phyloP scores from a whole-genome alignment of 2,113 vertebrate genomes.

The Larimichthys polyactis region DNA sequence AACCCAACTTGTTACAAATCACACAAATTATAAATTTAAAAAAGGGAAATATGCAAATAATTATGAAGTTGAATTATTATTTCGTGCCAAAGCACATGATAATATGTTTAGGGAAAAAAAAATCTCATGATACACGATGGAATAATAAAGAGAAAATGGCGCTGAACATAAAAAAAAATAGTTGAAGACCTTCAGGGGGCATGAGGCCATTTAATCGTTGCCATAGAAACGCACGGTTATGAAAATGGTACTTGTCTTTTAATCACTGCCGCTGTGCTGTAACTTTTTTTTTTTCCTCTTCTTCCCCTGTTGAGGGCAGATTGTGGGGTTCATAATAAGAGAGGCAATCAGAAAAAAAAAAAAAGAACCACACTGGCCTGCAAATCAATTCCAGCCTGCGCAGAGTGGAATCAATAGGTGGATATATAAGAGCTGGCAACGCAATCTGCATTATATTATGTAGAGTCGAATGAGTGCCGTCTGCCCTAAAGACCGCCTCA shows the following conservation, averaged over 20 bases:
- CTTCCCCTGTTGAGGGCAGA: slow-evolving; percentile 23
- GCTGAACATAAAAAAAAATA: slow-evolving; percentile 24
- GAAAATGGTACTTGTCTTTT: slow-evolving; percentile 61
- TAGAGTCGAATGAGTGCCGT: neutral
- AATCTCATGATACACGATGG: neutral
- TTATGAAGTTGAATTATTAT: neutral
- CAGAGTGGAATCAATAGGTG: slow-evolving; percentile 53
- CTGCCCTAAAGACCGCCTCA: neutral
- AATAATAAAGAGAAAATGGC: slow-evolving; percentile 31
- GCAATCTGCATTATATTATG: slow-evolving; percentile 51
- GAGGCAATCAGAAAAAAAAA: slow-evolving; percentile 54
- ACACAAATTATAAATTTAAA: neutral
- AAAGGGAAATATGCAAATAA: neutral
- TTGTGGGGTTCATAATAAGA: slow-evolving; percentile 54
- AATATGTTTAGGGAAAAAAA: neutral
- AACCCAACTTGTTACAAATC: neutral
- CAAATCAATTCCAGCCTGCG: slow-evolving; percentile 51
- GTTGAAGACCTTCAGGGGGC: slow-evolving; percentile 46
- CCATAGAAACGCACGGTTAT: slow-evolving; percentile 58
- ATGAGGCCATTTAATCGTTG: slow-evolving; percentile 41
- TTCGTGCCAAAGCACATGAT: neutral
- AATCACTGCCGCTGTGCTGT: slow-evolving; percentile 35
- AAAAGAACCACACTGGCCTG: slow-evolving; percentile 44
- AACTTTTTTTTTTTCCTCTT: slow-evolving; percentile 6
- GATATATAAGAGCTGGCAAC: slow-evolving; percentile 32